Evolutionary conservation across 2,113 vertebrate genomes (phyloP).

Genomic region (Meleagris gallopavo): DNA sequence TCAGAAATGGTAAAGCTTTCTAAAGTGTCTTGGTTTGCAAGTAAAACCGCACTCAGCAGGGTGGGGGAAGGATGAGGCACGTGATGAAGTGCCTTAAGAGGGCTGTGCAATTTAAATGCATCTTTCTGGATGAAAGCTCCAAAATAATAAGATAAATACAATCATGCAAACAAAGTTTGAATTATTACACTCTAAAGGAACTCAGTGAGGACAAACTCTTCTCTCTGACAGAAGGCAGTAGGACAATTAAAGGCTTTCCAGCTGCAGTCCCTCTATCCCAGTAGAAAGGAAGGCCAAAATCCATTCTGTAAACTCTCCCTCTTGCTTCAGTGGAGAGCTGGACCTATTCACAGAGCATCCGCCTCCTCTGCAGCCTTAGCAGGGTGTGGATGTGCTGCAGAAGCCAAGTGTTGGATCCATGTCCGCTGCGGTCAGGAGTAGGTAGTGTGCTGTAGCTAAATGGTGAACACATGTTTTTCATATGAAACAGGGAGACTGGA

Average conservation of each 20-base stretch:
- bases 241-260: conserved; percentile 43
- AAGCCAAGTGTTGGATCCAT: conserved; percentile 23
- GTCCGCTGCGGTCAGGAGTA: neutral
- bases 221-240: conserved; percentile 18
- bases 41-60: neutral
- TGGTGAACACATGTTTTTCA: conserved; percentile 12
- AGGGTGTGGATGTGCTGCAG: neutral
- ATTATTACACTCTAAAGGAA: conserved; percentile 23
- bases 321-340: neutral
- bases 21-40: conserved; percentile 58
- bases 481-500: neutral
- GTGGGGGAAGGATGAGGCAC: neutral
- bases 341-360: conserved; percentile 18
- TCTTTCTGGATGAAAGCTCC: conserved; percentile 61
- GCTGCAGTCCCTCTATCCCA: neutral
- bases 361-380: neutral
- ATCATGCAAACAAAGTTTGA: conserved; percentile 6
- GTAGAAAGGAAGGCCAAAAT: conserved; percentile 22
- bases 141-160: conserved; percentile 49
- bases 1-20: conserved; percentile 12
- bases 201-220: conserved; percentile 29
- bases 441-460: neutral
- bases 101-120: conserved; percentile 22
- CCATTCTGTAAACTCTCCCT: neutral
- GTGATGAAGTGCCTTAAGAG: conserved; percentile 12